Base-by-base conservation (phyloP, 1,140 invertebrate genomes). In the Cylas formicarius region DNA sequence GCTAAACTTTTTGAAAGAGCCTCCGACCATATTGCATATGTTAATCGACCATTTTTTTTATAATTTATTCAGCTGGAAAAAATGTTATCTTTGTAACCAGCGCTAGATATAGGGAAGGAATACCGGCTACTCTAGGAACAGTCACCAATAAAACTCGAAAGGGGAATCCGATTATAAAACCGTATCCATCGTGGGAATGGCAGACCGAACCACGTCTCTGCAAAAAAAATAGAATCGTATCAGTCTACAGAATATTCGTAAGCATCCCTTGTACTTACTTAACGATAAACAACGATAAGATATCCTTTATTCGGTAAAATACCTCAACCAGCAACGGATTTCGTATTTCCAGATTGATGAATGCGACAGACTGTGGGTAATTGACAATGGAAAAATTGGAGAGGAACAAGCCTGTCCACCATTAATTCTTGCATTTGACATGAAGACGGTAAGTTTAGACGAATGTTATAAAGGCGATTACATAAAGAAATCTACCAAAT, bases 91-190 rank as follows among this genome's bases (percentile, higher is more conserved):
- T n/a, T n/a, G n/a, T n/a, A n/a, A n/a, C n/a, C n/a, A n/a, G n/a
- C n/a, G n/a, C n/a, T n/a, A n/a, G n/a, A n/a, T n/a, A n/a, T n/a
- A n/a, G n/a, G n/a, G n/a, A n/a, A n/a, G 82, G 82, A 0, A 71
- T 82, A 2, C 82, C 82, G 0, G 70, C 74, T 2, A 78, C 80
- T 0, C 52, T 84, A n/a, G 80, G 75, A 0, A 74, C 70, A 0
- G 71, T 83, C 0, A 70, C 70, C 1, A 61, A 72, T 0, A 48
- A 60, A 2, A 69, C 69, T 0, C 22, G 45, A 0, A 55, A 65
- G 7, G 62, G 71, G 17, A 67, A 74, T 53, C 69, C 74, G 0
- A 18, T 71, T n/a, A 65, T 76, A 7, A 58, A 51, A 2, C 72
- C 74, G 2, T 75, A 67, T 52, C 72, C 72, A 1, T 46, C 49